Evolutionary conservation across 2,113 vertebrate genomes (phyloP).

Genomic region (Pituophis catenifer): DNA sequence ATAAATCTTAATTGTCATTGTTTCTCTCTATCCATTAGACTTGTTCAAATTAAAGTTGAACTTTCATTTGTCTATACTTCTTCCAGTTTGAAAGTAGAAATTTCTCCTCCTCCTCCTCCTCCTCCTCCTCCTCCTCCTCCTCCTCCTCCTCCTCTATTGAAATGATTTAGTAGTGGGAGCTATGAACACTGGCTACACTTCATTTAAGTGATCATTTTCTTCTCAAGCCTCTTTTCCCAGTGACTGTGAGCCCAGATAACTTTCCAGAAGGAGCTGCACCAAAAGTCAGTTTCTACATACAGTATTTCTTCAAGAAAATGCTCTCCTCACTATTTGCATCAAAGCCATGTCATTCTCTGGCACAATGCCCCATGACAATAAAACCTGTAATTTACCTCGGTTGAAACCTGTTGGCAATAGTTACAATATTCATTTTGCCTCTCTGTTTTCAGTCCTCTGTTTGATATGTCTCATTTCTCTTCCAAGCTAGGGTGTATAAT

Average conservation of each 20-base stretch:
- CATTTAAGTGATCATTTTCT: neutral
- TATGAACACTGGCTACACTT: neutral
- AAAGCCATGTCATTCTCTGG: neutral
- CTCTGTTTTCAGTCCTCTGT: conserved; percentile 22
- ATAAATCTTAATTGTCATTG: neutral
- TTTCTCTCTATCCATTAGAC: neutral
- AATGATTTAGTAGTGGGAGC: neutral
- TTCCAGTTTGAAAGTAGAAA: neutral
- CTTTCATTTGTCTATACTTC: neutral
- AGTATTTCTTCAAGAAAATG: neutral
- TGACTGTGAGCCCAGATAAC: neutral
- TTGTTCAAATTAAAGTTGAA: neutral
- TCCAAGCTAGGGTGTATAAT: conserved; percentile 26
- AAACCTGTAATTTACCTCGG: neutral
- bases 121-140: neutral
- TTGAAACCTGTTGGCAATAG: neutral
- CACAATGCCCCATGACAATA: neutral
- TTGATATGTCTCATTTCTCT: conserved; percentile 32
- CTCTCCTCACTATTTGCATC: neutral
- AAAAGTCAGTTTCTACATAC: neutral
- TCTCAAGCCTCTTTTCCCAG: neutral
- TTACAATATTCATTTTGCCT: neutral
- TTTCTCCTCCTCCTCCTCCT: neutral
- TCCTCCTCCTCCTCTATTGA: neutral
- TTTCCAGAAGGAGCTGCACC: neutral